A percentile compares a stretch with the other conserved stretches of the same genome.
These are phyloP conservation scores for Sternotherus odoratus DNA, from an alignment of 2,797 vertebrate species.

Conservation along the genomic window DNA sequence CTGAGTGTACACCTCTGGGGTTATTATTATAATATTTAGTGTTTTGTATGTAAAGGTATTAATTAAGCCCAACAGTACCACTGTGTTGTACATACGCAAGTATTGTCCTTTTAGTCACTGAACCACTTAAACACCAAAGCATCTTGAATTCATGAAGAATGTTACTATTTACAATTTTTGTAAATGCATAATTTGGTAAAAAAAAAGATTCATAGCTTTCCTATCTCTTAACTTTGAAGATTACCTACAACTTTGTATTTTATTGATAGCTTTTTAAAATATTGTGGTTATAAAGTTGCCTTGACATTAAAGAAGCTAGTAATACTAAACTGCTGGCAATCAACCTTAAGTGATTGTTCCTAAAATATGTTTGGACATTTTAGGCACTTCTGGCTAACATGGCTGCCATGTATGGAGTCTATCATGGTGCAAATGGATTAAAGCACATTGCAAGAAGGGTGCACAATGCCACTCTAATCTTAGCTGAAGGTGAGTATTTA, in stretches of 20 bases:
- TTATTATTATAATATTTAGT: background rate
- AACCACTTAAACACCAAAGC: background rate
- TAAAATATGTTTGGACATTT: conserved; percentile 43
- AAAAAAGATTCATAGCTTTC: background rate
- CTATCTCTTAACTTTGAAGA: background rate
- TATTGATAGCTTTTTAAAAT: background rate
- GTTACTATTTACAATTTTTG: background rate
- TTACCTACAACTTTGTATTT: background rate
- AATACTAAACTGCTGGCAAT: background rate
- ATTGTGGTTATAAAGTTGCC: background rate
- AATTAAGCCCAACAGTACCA: background rate
- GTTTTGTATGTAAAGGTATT: background rate
- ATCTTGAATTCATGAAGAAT: background rate
- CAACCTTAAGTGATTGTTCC: background rate
- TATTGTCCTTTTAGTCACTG: background rate
- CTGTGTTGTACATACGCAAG: background rate
- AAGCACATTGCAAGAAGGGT: conserved; percentile 93
- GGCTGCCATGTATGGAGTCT: conserved; percentile 95
- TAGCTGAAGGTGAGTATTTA: conserved; percentile 90
- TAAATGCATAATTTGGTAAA: background rate
- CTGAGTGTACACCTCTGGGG: no score
- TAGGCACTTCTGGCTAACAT: conserved; percentile 98
- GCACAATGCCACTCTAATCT: conserved; percentile 92
- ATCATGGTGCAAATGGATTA: conserved; percentile 93
- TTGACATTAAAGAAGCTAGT: background rate